phyloP scores from a whole-genome alignment of 2,797 vertebrate species.

The Pipistrellus pipistrellus region DNA sequence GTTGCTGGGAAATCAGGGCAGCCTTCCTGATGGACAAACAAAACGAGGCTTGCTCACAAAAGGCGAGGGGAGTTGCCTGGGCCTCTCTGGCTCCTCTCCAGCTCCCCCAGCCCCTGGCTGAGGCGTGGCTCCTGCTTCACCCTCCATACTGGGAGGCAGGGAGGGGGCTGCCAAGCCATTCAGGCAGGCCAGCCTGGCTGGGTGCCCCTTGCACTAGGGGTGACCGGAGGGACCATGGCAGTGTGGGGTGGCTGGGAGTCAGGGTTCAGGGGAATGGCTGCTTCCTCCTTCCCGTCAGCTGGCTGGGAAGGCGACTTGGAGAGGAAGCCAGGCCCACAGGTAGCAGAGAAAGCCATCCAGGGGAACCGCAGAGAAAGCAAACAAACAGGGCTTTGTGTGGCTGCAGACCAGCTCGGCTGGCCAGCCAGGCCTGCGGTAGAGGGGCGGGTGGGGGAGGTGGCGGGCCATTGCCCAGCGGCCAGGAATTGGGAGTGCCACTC shows the following conservation, averaged over 20 bases:
- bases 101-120: slow-evolving; percentile 53
- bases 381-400: slow-evolving; percentile 76
- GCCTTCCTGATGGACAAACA: slow-evolving; percentile 88
- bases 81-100: slow-evolving; percentile 77
- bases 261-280: slow-evolving; percentile 58
- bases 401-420: slow-evolving; percentile 38
- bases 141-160: slow-evolving; percentile 78
- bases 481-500: slow-evolving; percentile 31
- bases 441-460: slow-evolving; percentile 34
- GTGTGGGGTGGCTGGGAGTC: neutral
- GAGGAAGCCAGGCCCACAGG: slow-evolving; percentile 81
- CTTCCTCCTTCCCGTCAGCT: slow-evolving; percentile 62
- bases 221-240: neutral
- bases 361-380: slow-evolving; percentile 76
- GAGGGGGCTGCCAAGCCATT: slow-evolving; percentile 77
- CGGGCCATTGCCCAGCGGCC: slow-evolving; percentile 2
- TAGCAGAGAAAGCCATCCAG: slow-evolving; percentile 80
- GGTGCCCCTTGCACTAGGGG: neutral
- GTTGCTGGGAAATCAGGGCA: slow-evolving; percentile 86
- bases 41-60: slow-evolving; percentile 84
- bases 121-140: slow-evolving; percentile 75
- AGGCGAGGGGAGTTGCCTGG: slow-evolving; percentile 84
- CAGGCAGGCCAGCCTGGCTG: slow-evolving; percentile 53
- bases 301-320: slow-evolving; percentile 56
- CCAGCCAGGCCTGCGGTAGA: slow-evolving; percentile 50